A percentile compares a stretch with the other conserved stretches of the same genome.
Evolutionary conservation across 2,113 vertebrate genomes (phyloP).

Genomic region (Raja brachyura): DNA sequence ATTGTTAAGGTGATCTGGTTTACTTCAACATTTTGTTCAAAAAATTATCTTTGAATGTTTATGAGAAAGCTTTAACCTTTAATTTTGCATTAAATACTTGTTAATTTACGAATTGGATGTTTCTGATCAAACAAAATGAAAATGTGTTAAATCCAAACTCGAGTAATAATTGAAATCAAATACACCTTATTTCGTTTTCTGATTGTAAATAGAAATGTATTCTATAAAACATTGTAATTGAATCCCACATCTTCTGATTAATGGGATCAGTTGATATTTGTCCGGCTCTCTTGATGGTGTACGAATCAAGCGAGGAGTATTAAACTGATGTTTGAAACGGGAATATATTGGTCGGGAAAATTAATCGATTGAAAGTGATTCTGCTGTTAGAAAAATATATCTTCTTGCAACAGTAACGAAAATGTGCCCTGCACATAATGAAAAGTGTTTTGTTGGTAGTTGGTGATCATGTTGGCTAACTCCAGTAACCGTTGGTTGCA

Average conservation of each 20-base stretch:
- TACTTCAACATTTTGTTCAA: background rate
- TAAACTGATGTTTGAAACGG: background rate
- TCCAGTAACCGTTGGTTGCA: background rate
- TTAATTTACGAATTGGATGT: background rate
- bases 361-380: background rate
- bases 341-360: background rate
- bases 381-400: background rate
- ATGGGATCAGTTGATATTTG: background rate
- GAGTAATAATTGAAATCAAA: background rate
- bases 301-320: background rate
- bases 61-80: background rate
- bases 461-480: background rate
- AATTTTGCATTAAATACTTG: background rate
- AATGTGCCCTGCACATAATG: background rate
- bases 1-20: background rate
- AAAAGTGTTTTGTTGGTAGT: background rate
- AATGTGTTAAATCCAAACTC: conserved; percentile 17
- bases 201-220: background rate
- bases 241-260: background rate
- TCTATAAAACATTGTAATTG: background rate
- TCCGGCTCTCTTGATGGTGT: background rate
- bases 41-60: background rate
- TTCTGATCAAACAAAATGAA: background rate
- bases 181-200: background rate
- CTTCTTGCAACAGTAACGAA: background rate